Evolutionary conservation across 2,797 vertebrate species (phyloP).

Genomic region (Pempheris klunzingeri): DNA sequence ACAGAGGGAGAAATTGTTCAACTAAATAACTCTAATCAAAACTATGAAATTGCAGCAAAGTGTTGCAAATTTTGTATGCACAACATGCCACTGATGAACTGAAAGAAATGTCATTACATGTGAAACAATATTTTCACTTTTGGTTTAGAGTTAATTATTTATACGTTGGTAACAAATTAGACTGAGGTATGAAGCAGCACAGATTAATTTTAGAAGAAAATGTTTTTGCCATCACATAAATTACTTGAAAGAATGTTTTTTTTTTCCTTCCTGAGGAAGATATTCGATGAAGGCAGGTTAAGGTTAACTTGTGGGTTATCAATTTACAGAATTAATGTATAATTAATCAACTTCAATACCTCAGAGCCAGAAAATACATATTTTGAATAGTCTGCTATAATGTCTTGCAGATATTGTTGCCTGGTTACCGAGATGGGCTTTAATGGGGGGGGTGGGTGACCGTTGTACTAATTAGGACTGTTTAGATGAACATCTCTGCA

Average conservation of each 20-base stretch:
- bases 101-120: constrained; percentile 65
- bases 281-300: constrained; percentile 46
- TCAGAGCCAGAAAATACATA: neutral
- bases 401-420: constrained; percentile 21
- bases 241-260: constrained; percentile 54
- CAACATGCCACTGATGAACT: constrained; percentile 65
- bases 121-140: constrained; percentile 75
- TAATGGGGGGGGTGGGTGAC: neutral
- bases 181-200: constrained; percentile 45
- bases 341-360: constrained; percentile 28
- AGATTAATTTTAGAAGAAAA: constrained; percentile 57
- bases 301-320: constrained; percentile 55
- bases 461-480: constrained; percentile 18
- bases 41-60: constrained; percentile 57
- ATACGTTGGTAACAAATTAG: constrained; percentile 63
- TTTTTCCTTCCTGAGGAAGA: constrained; percentile 26
- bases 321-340: constrained; percentile 36
- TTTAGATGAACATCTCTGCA: constrained; percentile 24
- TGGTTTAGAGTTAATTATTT: constrained; percentile 65
- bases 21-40: constrained; percentile 61
- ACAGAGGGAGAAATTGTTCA: constrained; percentile 31
- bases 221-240: constrained; percentile 63
- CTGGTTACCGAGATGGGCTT: constrained; percentile 24
- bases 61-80: constrained; percentile 58
- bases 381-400: constrained; percentile 15